phyloP scores from a whole-genome alignment of 2,113 vertebrate species.

The Alectura lathami region DNA sequence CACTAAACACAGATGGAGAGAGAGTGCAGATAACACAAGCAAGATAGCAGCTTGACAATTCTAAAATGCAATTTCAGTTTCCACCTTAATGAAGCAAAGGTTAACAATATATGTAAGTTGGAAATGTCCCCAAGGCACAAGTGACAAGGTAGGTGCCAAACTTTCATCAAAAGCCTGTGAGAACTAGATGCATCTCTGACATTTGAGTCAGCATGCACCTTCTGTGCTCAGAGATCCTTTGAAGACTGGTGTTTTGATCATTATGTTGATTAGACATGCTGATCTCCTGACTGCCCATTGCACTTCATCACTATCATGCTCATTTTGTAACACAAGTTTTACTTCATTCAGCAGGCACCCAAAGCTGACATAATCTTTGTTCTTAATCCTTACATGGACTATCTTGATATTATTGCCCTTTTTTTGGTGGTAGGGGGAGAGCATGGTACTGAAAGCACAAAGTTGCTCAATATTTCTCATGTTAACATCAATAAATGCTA shows the following conservation, averaged over 20 bases:
- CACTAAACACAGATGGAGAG: background rate
- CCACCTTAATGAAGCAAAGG: background rate
- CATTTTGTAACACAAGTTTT: background rate
- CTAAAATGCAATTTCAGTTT: background rate
- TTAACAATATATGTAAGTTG: background rate
- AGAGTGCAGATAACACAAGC: background rate
- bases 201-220: background rate
- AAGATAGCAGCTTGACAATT: background rate
- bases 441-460: background rate
- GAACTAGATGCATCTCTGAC: background rate
- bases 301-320: background rate
- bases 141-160: background rate
- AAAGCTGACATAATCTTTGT: background rate
- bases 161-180: background rate
- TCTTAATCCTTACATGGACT: background rate
- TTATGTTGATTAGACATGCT: background rate
- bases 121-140: background rate
- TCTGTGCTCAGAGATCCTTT: background rate
- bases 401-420: background rate
- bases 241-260: background rate
- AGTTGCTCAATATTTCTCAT: background rate
- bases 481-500: background rate
- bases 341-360: background rate
- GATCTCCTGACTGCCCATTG: background rate
- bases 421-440: fast-evolving